Evolutionary conservation across 2,797 vertebrate genomes (phyloP), one percentile per base, ranked within the genome.

Genomic region (Falco berigora): DNA sequence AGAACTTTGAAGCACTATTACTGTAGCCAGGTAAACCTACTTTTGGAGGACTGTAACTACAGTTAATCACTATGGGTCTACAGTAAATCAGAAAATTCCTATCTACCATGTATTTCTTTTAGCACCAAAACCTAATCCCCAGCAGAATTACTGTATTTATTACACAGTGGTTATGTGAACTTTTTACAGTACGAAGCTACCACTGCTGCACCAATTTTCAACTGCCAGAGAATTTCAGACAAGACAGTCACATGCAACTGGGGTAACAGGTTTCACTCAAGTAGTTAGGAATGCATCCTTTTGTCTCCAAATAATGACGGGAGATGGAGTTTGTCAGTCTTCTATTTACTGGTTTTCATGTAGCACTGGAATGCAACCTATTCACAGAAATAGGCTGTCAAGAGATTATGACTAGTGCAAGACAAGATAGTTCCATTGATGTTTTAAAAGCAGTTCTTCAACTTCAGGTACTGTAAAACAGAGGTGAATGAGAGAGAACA

Each of bases 291-390:
- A 61, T 18, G 13, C 28, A 84, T 75, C 23, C 24, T 74, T 82
- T 59, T 96, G 92, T 96, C 21, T 95, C 96, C 93, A 97, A 83
- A 86, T 20, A 38, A 68, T 85, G 94, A 96, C 95, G 92, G 55
- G 88, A 94, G 72, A 87, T 23, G 8, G 77, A 58, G 84, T 36
- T 80, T 55, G 87, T 59, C 97, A 97, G 88, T 78, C 81, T 90
- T 50, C 85, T 66, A 82, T 63, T 63, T 66, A 18, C 0, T 75
- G 97, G 97, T 95, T 95, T 97, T 96, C 89, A 93, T 98, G 72
- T 98, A 95, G 98, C 98, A 98, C 98, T 82, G 96, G 92, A 96
- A 97, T 96, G 96, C 92, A 86, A 96, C 95, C 96, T 42, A 4
- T 56, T 58, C n/a, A 85, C 94, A 95, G 96, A 62, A 59, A 86